Evolutionary conservation across 1,140 invertebrate genomes (phyloP).

Genomic region (Drosophila kurseongensis): DNA sequence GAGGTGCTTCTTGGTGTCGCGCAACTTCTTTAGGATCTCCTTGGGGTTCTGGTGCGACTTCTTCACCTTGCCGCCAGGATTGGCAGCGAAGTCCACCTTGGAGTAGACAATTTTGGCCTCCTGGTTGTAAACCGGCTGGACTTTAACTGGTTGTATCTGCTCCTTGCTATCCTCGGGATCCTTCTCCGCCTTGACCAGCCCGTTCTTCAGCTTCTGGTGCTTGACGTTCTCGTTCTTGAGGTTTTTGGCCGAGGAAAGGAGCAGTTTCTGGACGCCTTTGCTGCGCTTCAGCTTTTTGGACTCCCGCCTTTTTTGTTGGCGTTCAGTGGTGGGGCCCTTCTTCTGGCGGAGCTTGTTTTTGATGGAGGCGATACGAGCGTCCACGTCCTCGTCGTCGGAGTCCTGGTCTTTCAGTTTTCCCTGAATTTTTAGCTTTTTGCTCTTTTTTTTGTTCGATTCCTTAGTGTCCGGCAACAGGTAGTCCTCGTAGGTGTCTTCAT

Average conservation of each 20-base stretch:
- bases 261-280: conserved; percentile 79
- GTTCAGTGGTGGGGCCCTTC: conserved; percentile 73
- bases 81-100: conserved; percentile 91
- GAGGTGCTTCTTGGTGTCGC: conserved; percentile 88
- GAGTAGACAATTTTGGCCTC: conserved; percentile 92
- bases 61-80: conserved; percentile 85
- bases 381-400: conserved; percentile 56
- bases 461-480: conserved; percentile 70
- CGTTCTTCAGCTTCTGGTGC: conserved; percentile 51
- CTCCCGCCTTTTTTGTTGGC: conserved; percentile 64
- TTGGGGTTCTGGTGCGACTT: conserved; percentile 87
- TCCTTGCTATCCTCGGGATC: conserved; percentile 68
- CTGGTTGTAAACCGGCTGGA: conserved; percentile 87
- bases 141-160: conserved; percentile 78
- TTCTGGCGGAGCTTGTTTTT: conserved; percentile 82
- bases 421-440: conserved; percentile 14
- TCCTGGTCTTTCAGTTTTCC: conserved; percentile 2
- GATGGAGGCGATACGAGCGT: conserved; percentile 75
- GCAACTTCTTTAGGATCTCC: conserved; percentile 88
- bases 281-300: conserved; percentile 79
- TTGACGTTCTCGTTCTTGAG: conserved; percentile 80
- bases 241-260: conserved; percentile 71
- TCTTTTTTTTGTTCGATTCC: conserved; percentile 25
- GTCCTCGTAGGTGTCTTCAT: conserved; percentile 72
- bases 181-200: conserved; percentile 37